Evolutionary conservation across 2,113 vertebrate species (phyloP), one percentile per base, ranked within the genome.

Genomic region (Cheilinus undulatus): DNA sequence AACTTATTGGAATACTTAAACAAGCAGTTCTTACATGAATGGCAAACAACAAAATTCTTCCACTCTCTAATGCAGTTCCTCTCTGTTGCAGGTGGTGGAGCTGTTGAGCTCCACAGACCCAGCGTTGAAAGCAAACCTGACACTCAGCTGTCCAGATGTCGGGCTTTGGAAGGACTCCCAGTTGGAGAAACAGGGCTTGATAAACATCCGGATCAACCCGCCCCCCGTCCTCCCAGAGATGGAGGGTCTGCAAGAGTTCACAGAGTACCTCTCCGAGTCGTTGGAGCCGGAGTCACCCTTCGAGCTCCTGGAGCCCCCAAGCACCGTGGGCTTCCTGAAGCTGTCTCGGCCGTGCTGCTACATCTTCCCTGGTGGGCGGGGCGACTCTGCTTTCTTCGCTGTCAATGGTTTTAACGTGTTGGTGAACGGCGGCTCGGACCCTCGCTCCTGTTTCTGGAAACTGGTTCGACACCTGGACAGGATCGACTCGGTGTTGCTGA

Each of bases 291-390:
- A 91, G 0, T 96, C 95, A 0, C 95, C 96, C 26, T 99, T 99
- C 0, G 95, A 97, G 51, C 93, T 98, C n/a, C 92, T 99, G 15
- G 96, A 97, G 85, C 95, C 97, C 0, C 97, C 97, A 0, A 92
- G 93, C 30, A 95, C 96, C 0, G 95, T 95, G 0, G 98, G 97
- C 0, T 98, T 99, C 89, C 91, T 99, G 40, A 96, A 97, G 59
- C 94, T 99, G 3, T 96, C 95, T 3, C 94, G 93, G 27, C 97
- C 98, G 0, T 99, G 98, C 93, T 99, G 97, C 94, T 99, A 99
- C 56, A 86, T 99, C 63, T 99, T 99, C 81, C 98, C 98, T 0
- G 98, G 96, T 0, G 97, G 97, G 7, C 87, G 95, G 2, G 98
- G 98, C 0, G 97, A 98, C 45, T 94, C 95, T 0, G 97, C 98